Evolutionary conservation across 2,113 vertebrate genomes (phyloP), one percentile per base, ranked within the genome.

Genomic region (Ceyx margarethae): DNA sequence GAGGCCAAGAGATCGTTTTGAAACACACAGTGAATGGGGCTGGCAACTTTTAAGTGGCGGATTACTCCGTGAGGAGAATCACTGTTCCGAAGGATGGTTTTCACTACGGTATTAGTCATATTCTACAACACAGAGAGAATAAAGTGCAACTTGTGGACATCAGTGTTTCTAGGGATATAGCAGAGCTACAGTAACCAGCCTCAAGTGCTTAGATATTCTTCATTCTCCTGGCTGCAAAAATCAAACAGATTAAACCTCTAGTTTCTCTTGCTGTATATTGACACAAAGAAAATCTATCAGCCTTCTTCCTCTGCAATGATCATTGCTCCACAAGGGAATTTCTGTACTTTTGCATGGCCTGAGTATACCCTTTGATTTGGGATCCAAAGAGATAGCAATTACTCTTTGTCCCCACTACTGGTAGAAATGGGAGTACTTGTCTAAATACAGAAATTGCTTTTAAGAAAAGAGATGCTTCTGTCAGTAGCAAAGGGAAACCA

Each of bases 11-110:
- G 91, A 66, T 95, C 61, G 0, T 98, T 99, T 74, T 81, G 93
- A 97, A 98, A 99, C 69, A 97, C 90, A 13, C 99, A 99, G 90
- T 87, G 94, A 97, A 97, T 84, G 95, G 98, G 95, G 96, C 96
- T 96, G 94, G 72, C 72, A 98, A 98, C 4, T 18, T 94, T 79
- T 58, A 67, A 95, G 62, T 96, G 91, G 37, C 78, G 91, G 81
- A 97, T 96, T 57, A 96, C 11, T 5, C 90, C 94, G 20, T 83
- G 95, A 3, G 92, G 69, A 64, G 96, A 93, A 85, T 71, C 23
- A 5, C 95, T 92, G 8, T 96, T 98, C 78, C 90, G 90, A 51
- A 99, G 97, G 7, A 64, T 97, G 46, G 98, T 98, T 93, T 96
- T 97, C 81, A 97, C 97, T 6, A 97, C 66, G 0, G 97, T 98